phyloP scores from a whole-genome alignment of 1,140 invertebrate genomes.

The Bombyx mori region DNA sequence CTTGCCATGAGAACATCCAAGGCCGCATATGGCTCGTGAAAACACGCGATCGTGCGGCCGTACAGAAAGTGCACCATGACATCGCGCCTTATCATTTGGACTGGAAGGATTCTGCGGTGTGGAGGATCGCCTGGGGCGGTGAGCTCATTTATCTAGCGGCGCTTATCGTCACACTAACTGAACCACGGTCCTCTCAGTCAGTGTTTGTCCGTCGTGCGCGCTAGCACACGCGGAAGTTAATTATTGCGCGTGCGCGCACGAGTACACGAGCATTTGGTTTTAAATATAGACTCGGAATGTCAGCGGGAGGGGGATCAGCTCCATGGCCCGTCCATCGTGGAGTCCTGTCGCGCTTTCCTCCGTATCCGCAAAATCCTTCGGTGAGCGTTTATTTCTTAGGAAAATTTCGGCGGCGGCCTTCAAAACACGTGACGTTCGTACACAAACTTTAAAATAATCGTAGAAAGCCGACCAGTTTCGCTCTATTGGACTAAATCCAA shows the following conservation, averaged over 20 bases:
- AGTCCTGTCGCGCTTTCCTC: constrained; percentile 71
- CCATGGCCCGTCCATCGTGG: constrained; percentile 80
- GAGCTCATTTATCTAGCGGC: constrained; percentile 57
- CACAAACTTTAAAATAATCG: constrained; percentile 60
- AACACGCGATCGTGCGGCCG: constrained; percentile 14
- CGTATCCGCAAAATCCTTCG: constrained; percentile 60
- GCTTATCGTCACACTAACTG: constrained; percentile 50
- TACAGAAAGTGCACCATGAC: constrained; percentile 26
- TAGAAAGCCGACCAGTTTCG: constrained; percentile 43
- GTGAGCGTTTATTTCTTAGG: constrained; percentile 44
- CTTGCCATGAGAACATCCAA: constrained; percentile 43
- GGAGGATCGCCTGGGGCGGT: constrained; percentile 63
- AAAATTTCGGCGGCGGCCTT: constrained; percentile 36
- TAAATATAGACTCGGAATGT: constrained; percentile 67
- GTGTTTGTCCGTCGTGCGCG: constrained; percentile 59
- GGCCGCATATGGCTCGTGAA: constrained; percentile 16
- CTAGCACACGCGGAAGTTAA: constrained; percentile 64
- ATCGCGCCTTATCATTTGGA: constrained; percentile 50
- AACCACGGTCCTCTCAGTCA: constrained; percentile 52
- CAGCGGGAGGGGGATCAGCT: constrained; percentile 71
- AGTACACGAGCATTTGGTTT: constrained; percentile 59
- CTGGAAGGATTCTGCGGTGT: constrained; percentile 50
- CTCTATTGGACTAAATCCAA: constrained; percentile 66
- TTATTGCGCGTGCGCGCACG: constrained; percentile 59
- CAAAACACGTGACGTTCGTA: constrained; percentile 44